Percentiles rank a stretch among this genome's conserved stretches.
phyloP scores from a whole-genome alignment of 1,140 invertebrate genomes.

The Diabrotica virgifera region DNA sequence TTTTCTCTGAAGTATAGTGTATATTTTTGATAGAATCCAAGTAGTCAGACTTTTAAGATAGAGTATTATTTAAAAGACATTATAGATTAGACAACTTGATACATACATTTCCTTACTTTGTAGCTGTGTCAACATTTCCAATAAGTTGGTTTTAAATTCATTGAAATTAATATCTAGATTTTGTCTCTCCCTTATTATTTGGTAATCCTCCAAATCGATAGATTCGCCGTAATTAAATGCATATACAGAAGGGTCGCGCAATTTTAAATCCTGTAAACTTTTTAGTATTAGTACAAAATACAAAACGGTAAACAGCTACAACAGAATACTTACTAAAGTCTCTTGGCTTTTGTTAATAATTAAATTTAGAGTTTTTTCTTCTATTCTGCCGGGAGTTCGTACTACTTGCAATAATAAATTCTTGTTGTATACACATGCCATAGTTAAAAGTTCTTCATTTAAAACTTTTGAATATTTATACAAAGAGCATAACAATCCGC shows the following conservation, averaged over 20 bases:
- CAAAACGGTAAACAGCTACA: neutral
- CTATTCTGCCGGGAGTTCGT: slow-evolving; percentile 12
- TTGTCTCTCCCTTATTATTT: slow-evolving; percentile 26
- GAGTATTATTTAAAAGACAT: too few species aligned
- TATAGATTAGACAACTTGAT: too few species aligned
- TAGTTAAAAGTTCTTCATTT: neutral
- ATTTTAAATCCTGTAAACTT: slow-evolving; percentile 31
- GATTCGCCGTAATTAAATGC: slow-evolving; percentile 28
- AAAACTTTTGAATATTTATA: too few species aligned
- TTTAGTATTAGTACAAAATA: slow-evolving; percentile 5
- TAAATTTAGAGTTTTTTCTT: slow-evolving; percentile 26
- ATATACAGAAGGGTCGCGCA: slow-evolving; percentile 26
- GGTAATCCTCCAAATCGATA: slow-evolving; percentile 26
- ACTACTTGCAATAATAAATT: slow-evolving; percentile 21
- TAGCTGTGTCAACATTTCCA: slow-evolving; percentile 30
- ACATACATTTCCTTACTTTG: slow-evolving; percentile 31
- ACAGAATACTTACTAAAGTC: slow-evolving; percentile 22
- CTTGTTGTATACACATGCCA: slow-evolving; percentile 23
- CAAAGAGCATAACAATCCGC: too few species aligned
- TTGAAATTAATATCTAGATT: slow-evolving; percentile 28
- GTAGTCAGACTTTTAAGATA: too few species aligned
- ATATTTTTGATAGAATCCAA: too few species aligned
- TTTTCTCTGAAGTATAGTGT: too few species aligned
- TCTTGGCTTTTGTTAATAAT: slow-evolving; percentile 23
- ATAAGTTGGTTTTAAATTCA: slow-evolving; percentile 31